These are phyloP conservation scores for Sarcophilus harrisii DNA, from an alignment of 2,797 vertebrate species.

Conservation along the genomic window DNA sequence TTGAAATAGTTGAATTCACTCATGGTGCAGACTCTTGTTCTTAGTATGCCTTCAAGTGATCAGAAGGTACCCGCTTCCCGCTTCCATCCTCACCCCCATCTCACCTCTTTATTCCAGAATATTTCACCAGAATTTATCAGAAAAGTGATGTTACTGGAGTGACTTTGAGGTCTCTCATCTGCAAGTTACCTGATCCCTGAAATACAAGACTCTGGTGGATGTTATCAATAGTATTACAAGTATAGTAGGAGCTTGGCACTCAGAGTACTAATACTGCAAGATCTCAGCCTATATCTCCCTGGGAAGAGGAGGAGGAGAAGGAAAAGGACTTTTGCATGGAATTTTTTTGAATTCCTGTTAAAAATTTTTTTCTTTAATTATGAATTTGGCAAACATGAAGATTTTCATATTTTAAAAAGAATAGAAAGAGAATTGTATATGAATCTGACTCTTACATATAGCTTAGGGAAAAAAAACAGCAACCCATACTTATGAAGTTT, in stretches of 20 bases:
- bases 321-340: background rate
- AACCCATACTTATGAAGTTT: background rate
- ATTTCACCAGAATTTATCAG: constrained; percentile 1
- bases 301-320: background rate
- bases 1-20: background rate
- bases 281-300: background rate
- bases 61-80: background rate
- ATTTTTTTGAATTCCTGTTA: background rate
- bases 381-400: background rate
- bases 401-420: background rate
- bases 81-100: too few species aligned
- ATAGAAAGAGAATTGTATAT: background rate
- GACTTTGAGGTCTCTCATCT: background rate
- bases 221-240: background rate
- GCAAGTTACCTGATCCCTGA: background rate
- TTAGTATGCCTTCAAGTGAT: constrained; percentile 1
- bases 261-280: background rate
- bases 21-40: background rate
- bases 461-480: background rate
- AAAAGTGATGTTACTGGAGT: constrained; percentile 18
- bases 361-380: background rate
- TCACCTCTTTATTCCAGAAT: background rate
- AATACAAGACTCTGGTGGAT: background rate
- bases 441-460: background rate
- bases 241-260: background rate